Evolutionary conservation across 1,140 invertebrate species (phyloP).

Genomic region (Chymomyza costata): DNA sequence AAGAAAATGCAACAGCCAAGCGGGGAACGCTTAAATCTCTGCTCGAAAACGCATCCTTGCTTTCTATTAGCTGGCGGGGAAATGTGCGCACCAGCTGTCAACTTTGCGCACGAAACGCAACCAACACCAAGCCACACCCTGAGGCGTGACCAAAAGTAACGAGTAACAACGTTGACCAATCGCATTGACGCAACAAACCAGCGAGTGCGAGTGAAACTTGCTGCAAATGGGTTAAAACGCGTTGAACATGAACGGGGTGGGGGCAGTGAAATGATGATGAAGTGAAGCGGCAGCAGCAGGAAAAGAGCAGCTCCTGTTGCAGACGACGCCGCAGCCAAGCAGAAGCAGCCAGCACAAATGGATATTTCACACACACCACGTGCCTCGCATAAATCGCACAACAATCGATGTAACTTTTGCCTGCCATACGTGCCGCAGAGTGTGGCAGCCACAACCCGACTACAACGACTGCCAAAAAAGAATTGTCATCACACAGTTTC

Average conservation of each 20-base stretch:
- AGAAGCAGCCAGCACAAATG: slow-evolving; percentile 26
- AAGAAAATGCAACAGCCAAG: slow-evolving; percentile 46
- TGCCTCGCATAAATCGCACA: slow-evolving; percentile 66
- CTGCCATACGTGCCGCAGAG: slow-evolving; percentile 14
- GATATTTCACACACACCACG: slow-evolving; percentile 49
- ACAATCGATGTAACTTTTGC: slow-evolving; percentile 69
- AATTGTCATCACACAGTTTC: slow-evolving; percentile 56
- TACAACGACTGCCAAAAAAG: slow-evolving; percentile 24
- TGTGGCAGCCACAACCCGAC: too few relatives aligned
- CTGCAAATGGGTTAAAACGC: slow-evolving; percentile 42
- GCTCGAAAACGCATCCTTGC: slow-evolving; percentile 21
- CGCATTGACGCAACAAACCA: slow-evolving; percentile 14
- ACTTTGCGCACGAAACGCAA: slow-evolving; percentile 46
- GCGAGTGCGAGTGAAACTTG: slow-evolving; percentile 30
- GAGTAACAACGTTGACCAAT: slow-evolving; percentile 43
- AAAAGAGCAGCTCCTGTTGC: slow-evolving; percentile 20
- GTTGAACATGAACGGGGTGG: slow-evolving; percentile 57
- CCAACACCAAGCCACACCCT: slow-evolving; percentile 33
- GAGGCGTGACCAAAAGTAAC: slow-evolving; percentile 42
- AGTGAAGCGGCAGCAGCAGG: slow-evolving; percentile 5
- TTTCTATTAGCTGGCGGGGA: slow-evolving; percentile 31
- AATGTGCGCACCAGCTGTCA: slow-evolving; percentile 30
- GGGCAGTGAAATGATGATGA: slow-evolving; percentile 39
- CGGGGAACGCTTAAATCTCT: slow-evolving; percentile 30
- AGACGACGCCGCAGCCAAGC: background rate